phyloP scores from a whole-genome alignment of 2,797 vertebrate species.

The Heliangelus exortis region DNA sequence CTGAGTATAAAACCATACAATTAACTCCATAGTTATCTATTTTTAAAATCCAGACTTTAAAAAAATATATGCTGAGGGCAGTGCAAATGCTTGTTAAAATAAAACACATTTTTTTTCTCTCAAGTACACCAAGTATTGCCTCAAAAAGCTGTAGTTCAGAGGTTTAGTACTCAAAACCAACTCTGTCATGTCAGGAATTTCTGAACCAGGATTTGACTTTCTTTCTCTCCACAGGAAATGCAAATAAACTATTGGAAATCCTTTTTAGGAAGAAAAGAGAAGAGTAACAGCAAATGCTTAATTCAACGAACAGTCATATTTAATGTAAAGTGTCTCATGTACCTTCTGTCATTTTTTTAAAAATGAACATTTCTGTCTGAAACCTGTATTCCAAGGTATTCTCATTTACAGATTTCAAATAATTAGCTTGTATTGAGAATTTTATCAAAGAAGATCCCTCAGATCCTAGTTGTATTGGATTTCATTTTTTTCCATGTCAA shows the following conservation, averaged over 20 bases:
- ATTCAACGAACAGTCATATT: neutral
- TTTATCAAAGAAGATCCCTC: neutral
- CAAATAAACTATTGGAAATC: neutral
- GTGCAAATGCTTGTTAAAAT: neutral
- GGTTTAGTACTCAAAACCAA: neutral
- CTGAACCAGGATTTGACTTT: neutral
- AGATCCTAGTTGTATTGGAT: neutral
- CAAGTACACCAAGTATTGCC: neutral
- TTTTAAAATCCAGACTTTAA: neutral
- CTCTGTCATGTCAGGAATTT: neutral
- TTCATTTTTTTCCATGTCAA: neutral
- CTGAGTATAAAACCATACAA: neutral
- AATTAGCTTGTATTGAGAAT: neutral
- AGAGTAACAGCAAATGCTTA: neutral
- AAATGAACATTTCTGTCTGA: neutral
- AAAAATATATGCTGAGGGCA: neutral
- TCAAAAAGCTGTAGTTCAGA: neutral
- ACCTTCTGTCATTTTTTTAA: neutral
- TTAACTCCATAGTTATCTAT: neutral
- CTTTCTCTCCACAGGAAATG: neutral
- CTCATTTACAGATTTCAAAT: neutral
- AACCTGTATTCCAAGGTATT: neutral
- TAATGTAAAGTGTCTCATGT: neutral
- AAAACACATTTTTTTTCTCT: neutral
- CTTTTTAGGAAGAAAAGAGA: neutral